Evolutionary conservation across 2,113 vertebrate species (phyloP), one percentile per base, ranked within the genome.

Genomic region (Aegotheles bennettii): DNA sequence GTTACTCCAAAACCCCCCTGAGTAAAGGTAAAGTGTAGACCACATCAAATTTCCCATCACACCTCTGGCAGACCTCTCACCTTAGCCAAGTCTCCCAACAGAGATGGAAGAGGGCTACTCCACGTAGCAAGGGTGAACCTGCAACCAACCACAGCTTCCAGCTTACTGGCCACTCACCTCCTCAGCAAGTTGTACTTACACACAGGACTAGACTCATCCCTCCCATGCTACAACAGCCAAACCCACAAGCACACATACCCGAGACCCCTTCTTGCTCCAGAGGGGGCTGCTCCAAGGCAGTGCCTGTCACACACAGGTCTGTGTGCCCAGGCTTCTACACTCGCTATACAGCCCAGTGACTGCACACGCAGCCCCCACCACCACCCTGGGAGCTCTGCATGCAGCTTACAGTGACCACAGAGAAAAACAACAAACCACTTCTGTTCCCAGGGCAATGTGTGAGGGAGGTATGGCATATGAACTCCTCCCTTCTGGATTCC

Each of bases 401-500:
- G 40, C 18, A 63, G 28, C 61, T 84, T 20, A 50, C 26, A 43
- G 42, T 3, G 13, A 69, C 17, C 63, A 42, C 0, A 2, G 38
- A 63, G 54, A 61, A 63, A 61, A 63, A 75, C 1, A 82, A 53
- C 42, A 67, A n/a, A 48, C 20, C 78, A 45, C 9, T 57, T 57
- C 83, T 83, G 31, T 65, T 85, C 36, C 71, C 76, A 70, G 17
- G 15, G 28, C 47, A 78, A 6, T 18, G 29, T 10, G 35, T 4
- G 29, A 16, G 35, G 33, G n/a, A 71, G 48, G 38, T 17, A 53
- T 0, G 10, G 76, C 64, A 33, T 9, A 51, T 12, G 13, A 84
- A 88, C 43, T 93, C 82, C 60, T 75, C 71, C 67, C 56, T 81
- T 88, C 83, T 86, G 45, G 26, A 91, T 94, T 89, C 75, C 79